A percentile compares a stretch with the other conserved stretches of the same genome.
These are phyloP conservation scores for Heliconius hewitsoni DNA, from an alignment of 1,140 invertebrate genomes.

Conservation along the genomic window DNA sequence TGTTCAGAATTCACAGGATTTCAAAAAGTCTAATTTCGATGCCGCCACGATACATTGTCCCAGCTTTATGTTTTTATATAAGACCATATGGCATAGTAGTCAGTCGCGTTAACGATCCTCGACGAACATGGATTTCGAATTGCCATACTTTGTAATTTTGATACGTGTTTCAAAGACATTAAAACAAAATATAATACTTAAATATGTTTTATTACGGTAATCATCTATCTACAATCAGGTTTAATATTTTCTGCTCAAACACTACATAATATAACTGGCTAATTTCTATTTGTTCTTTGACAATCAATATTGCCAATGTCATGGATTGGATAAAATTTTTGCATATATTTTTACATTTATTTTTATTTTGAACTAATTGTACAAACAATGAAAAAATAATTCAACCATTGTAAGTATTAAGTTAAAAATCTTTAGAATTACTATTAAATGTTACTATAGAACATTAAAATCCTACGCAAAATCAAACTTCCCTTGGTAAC, in stretches of 20 bases:
- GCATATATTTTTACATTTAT: neutral
- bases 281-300: neutral
- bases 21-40: no score
- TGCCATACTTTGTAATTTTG: no score
- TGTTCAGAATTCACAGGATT: no score
- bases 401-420: neutral
- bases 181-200: no score
- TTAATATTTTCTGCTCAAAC: neutral
- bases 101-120: no score
- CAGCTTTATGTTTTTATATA: no score
- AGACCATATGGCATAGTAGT: no score
- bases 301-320: neutral
- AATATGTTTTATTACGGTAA: no score
- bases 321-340: neutral
- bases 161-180: no score
- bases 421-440: neutral
- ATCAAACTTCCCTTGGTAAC: neutral
- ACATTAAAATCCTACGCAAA: conserved; percentile 1
- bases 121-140: no score
- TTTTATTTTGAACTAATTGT: neutral
- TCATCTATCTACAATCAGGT: no score
- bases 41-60: no score
- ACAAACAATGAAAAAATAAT: conserved; percentile 10
- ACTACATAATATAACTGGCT: neutral
- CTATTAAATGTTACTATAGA: neutral